Evolutionary conservation across 2,113 vertebrate genomes (phyloP).

Genomic region (Spheniscus mendiculus): DNA sequence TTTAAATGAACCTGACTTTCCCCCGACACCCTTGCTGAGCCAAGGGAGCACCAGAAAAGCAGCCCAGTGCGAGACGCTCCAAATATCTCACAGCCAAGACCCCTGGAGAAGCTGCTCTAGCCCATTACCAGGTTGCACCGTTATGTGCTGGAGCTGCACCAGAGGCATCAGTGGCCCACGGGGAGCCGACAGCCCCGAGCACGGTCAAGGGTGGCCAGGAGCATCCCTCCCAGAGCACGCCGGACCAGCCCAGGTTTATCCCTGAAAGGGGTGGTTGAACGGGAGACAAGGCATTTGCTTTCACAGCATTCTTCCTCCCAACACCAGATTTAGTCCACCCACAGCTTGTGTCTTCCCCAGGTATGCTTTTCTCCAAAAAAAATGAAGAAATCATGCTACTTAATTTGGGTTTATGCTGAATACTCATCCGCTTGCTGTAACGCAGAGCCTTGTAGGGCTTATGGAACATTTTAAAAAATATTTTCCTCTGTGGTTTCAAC

Average conservation of each 20-base stretch:
- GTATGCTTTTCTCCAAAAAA: accelerated
- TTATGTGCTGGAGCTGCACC: not conserved
- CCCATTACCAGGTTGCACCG: accelerated
- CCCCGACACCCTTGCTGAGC: not conserved
- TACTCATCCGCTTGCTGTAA: not conserved
- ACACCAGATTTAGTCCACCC: not conserved
- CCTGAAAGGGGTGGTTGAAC: accelerated
- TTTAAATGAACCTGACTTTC: not conserved
- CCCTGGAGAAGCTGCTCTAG: not conserved
- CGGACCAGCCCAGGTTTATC: not conserved
- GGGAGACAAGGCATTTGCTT: not conserved
- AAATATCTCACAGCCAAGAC: accelerated
- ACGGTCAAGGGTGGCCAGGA: not conserved
- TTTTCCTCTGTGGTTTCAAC: not conserved
- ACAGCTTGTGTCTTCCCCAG: not conserved
- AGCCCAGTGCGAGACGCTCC: not conserved
- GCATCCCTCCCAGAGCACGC: not conserved
- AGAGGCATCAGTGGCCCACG: not conserved
- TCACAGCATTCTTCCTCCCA: accelerated
- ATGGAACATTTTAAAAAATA: too few relatives aligned
- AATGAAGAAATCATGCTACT: accelerated
- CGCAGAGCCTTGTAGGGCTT: not conserved
- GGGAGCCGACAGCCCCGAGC: not conserved
- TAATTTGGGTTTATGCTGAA: not conserved
- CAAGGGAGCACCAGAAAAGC: not conserved